phyloP scores from a whole-genome alignment of 2,113 vertebrate species.

The Rhea pennata region DNA sequence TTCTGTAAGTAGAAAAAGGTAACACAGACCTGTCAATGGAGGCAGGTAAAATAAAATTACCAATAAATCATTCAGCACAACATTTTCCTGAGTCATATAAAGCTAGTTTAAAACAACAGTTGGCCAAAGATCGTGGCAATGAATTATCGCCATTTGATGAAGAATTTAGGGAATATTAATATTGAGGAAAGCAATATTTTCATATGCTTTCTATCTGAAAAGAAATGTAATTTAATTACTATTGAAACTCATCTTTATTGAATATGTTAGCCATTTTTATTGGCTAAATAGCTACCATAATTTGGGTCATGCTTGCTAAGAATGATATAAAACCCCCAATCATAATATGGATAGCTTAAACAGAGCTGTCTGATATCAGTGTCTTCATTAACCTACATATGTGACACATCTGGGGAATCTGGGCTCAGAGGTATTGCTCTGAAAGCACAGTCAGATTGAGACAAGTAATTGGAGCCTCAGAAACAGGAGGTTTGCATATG shows the following conservation, averaged over 20 bases:
- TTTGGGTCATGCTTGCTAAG: not conserved
- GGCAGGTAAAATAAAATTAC: not conserved
- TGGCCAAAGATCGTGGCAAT: not conserved
- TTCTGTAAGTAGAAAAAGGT: not conserved
- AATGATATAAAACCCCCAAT: not conserved
- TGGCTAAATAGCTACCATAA: not conserved
- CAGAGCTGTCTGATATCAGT: fast-evolving
- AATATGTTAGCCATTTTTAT: not conserved
- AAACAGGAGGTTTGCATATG: not conserved
- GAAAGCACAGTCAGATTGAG: not conserved
- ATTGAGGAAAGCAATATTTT: not conserved
- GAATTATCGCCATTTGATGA: not conserved
- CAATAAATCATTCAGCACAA: not conserved
- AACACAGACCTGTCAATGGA: not conserved
- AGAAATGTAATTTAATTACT: not conserved
- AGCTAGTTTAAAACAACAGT: not conserved
- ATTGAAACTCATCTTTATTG: not conserved
- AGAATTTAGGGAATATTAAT: not conserved
- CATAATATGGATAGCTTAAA: not conserved
- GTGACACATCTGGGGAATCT: not conserved
- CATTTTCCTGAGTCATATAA: not conserved
- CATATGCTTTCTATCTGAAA: not conserved
- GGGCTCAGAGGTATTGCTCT: not conserved
- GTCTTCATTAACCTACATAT: not conserved
- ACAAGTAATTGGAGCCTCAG: not conserved